phyloP scores from a whole-genome alignment of 37 sponge, comb jelly and placozoan species.

The Chondrosia reniformis region DNA sequence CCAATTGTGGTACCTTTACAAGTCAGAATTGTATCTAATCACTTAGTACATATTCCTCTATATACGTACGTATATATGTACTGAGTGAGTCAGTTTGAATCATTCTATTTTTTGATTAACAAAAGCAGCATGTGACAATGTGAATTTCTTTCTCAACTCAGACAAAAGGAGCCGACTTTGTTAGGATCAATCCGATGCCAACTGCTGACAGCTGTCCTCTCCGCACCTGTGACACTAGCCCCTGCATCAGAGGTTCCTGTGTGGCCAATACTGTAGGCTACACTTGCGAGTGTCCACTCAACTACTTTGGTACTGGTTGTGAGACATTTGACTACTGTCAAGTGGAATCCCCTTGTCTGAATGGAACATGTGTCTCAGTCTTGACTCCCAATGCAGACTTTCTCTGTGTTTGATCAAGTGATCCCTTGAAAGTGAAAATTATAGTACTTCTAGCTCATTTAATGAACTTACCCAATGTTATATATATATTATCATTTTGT shows the following conservation, averaged over 20 bases:
- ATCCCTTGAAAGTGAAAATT: too few species aligned
- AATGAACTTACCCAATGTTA: too few species aligned
- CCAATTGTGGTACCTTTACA: background rate
- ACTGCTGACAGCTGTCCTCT: slow-evolving; percentile 17
- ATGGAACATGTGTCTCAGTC: background rate
- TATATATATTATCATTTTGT: too few species aligned
- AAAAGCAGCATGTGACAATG: too few species aligned
- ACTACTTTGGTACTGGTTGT: slow-evolving; percentile 44
- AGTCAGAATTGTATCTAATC: background rate
- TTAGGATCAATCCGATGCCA: slow-evolving; percentile 18
- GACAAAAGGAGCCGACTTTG: background rate
- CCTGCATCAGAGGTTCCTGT: background rate
- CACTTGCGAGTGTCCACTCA: slow-evolving; percentile 17
- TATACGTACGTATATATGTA: too few species aligned
- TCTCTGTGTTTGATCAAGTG: too few species aligned
- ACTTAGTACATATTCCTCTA: background rate
- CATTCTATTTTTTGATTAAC: too few species aligned
- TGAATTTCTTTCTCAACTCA: background rate
- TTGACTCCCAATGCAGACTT: background rate
- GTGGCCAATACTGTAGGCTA: background rate
- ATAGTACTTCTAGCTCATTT: too few species aligned
- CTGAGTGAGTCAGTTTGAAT: too few species aligned
- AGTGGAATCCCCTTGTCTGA: background rate
- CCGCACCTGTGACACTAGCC: background rate
- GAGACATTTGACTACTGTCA: slow-evolving; percentile 36